Conservation (phyloP, 2,888 invertebrate species). For the Ctenicera cuprea region DNA sequence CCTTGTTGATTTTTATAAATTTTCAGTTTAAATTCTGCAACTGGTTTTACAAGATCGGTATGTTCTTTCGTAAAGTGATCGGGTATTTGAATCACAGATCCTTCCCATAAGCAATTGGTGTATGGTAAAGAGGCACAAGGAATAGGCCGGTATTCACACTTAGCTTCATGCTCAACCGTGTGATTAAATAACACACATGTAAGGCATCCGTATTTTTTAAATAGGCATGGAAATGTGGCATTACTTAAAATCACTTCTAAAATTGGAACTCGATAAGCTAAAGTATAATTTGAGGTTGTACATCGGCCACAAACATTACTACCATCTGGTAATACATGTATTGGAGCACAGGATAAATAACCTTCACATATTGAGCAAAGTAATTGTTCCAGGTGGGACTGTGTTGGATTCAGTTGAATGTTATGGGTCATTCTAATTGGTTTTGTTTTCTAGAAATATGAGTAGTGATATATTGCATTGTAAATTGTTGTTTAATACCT, state of each 20-base stretch:
- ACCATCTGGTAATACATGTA: no score
- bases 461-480: no score
- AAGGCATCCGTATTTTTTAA: slow-evolving; percentile 27
- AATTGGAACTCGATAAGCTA: slow-evolving; percentile 61
- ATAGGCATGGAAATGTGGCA: slow-evolving; percentile 64
- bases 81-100: background rate
- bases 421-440: no score
- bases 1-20: background rate
- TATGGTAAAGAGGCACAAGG: slow-evolving; percentile 8
- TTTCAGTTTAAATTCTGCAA: background rate
- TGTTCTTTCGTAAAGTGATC: slow-evolving; percentile 23
- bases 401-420: no score
- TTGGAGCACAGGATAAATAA: no score
- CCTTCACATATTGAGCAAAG: no score
- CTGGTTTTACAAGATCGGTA: background rate
- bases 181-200: slow-evolving; percentile 4
- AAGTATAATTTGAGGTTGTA: slow-evolving; percentile 54
- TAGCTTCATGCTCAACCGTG: slow-evolving; percentile 19
- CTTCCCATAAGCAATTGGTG: slow-evolving; percentile 19
- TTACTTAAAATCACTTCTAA: slow-evolving; percentile 65
- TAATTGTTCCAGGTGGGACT: no score
- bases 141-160: slow-evolving; percentile 26
- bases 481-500: no score
- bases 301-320: slow-evolving; percentile 67
- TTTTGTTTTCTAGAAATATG: no score